Conservation (phyloP, 2,113 vertebrate species). For the Solenodon paradoxus region DNA sequence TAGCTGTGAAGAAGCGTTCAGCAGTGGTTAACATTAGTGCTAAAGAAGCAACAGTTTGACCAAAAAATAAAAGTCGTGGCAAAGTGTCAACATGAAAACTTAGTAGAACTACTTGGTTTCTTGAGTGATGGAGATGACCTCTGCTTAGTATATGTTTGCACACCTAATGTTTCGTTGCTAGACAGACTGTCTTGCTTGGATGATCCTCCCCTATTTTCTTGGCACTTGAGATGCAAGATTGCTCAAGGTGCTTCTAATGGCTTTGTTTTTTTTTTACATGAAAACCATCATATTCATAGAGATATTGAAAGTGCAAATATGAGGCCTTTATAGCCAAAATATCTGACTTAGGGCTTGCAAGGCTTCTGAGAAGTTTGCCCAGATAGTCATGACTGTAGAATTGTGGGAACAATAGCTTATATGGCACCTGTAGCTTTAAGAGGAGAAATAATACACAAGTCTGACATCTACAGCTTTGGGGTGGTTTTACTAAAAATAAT, state of each 20-base stretch:
- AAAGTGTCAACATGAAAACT: conserved; percentile 93
- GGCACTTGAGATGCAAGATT: conserved; percentile 89
- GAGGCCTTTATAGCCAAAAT: conserved; percentile 90
- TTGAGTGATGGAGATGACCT: conserved; percentile 89
- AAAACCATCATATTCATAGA: conserved; percentile 93
- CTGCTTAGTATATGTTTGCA: conserved; percentile 93
- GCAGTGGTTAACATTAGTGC: conserved; percentile 88
- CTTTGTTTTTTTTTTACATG: conserved; percentile 92
- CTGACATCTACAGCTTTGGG: conserved; percentile 97
- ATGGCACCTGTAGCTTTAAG: conserved; percentile 97
- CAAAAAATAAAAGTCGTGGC: conserved; percentile 94
- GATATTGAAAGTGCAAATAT: conserved; percentile 97
- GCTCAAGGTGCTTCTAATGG: conserved; percentile 89
- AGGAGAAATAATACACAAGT: conserved; percentile 95
- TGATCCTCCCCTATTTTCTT: conserved; percentile 86
- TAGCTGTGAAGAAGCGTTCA: conserved; percentile 94
- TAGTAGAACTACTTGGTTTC: conserved; percentile 94
- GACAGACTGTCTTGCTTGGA: conserved; percentile 93
- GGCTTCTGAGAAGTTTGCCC: conserved; percentile 88
- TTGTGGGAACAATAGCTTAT: conserved; percentile 95
- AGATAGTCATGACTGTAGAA: conserved; percentile 92
- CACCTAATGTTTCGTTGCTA: conserved; percentile 93
- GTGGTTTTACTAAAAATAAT: conserved; percentile 96
- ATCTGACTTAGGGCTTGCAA: conserved; percentile 96
- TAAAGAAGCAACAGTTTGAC: conserved; percentile 92